Evolutionary conservation across 1,140 invertebrate species (phyloP).

Genomic region (Sesamia nonagrioides): DNA sequence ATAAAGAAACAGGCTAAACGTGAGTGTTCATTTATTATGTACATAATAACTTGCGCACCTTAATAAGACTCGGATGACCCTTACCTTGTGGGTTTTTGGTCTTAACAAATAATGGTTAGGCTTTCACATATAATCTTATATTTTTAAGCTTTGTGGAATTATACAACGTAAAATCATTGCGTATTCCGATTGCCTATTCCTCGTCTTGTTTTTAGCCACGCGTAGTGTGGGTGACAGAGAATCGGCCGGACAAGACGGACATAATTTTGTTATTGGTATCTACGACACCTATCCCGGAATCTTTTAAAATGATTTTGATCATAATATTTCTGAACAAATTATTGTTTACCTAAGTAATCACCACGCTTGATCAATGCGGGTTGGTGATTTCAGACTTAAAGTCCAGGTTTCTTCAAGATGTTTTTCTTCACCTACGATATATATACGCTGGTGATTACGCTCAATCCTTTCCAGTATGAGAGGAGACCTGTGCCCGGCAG

Average conservation of each 20-base stretch:
- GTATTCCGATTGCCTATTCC: slow-evolving; percentile 33
- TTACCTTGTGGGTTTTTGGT: slow-evolving; percentile 17
- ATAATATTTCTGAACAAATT: no score
- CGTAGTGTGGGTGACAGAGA: slow-evolving; percentile 13
- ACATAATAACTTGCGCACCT: slow-evolving; percentile 30
- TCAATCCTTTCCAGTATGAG: no score
- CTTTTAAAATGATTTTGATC: neutral
- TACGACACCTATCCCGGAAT: neutral
- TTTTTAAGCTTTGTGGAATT: slow-evolving; percentile 12
- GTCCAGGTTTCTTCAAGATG: no score
- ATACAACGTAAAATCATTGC: slow-evolving; percentile 21
- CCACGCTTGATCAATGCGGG: no score
- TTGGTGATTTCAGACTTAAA: no score
- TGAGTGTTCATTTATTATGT: slow-evolving; percentile 23
- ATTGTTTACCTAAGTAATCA: no score
- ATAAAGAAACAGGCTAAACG: slow-evolving; percentile 30
- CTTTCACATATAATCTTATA: slow-evolving; percentile 32
- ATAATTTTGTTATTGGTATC: slow-evolving; percentile 7
- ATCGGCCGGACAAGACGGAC: neutral
- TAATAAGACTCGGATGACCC: slow-evolving; percentile 31
- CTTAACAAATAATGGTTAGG: slow-evolving; percentile 30
- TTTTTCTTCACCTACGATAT: no score
- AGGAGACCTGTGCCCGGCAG: no score
- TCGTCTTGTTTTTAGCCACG: slow-evolving; percentile 25
- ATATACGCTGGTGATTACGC: no score